Evolutionary conservation across 2,113 vertebrate species (phyloP), one percentile per base, ranked within the genome.

Genomic region (Nesogale talazaci): DNA sequence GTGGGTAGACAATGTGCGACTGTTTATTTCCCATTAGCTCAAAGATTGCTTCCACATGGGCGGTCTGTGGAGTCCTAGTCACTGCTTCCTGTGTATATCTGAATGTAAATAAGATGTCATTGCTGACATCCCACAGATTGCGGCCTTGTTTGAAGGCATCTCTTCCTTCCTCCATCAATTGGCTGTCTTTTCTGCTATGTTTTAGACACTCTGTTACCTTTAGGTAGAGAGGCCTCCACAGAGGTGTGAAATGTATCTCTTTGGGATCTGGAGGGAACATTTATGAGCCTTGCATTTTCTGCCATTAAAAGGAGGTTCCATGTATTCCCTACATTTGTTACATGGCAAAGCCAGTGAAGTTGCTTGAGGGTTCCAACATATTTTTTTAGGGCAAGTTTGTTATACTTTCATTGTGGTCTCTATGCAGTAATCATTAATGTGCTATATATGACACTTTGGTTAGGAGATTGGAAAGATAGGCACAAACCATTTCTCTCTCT

Each of bases 291-390:
- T 83, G 42, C 42, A 69, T 40, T 86, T 89, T 65, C 38, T 79
- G 72, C 72, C 89, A 96, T 81, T 89, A 96, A 94, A 96, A 96
- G 92, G 97, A 96, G 90, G 95, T 97, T 97, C 95, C 75, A 59
- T 96, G 57, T 94, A 90, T 91, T 87, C 94, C 81, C 57, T 96
- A 72, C 79, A 90, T 74, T 96, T 94, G 61, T 31, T 92, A 83
- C 69, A 96, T 94, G 70, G 17, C 36, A 74, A 96, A 72, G 83
- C 3, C 14, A 90, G 95, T 89, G 11, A 61, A 10, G 57, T 95
- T 97, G 34, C 83, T 96, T 65, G 59, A 95, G 70, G 89, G 88
- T 67, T 92, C 15, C 78, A 92, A 63, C 86, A 92, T 91, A 74
- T 91, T 89, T 94, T 96, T 95, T 92, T 93, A 92, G 91, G 92